Evolutionary conservation across 30 jellyfish, hydroid and myxozoan species (phyloP).

Genomic region (Hydractinia echinata): DNA sequence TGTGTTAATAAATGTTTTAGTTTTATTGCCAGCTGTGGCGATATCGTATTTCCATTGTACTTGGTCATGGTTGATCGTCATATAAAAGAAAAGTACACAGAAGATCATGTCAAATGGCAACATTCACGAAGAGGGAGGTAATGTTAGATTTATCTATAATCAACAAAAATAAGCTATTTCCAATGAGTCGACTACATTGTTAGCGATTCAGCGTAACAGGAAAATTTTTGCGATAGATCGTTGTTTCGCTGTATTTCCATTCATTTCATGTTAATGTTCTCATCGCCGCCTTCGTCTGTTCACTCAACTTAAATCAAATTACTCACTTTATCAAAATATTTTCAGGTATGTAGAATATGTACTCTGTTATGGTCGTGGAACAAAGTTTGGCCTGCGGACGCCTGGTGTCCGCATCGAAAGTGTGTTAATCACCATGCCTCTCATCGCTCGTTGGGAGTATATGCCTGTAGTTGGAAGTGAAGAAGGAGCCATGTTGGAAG

Average conservation of each 20-base stretch:
- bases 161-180: too few species aligned
- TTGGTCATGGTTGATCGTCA: constrained; percentile 65
- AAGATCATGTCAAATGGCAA: constrained; percentile 78
- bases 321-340: neutral
- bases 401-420: constrained; percentile 96
- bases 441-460: constrained; percentile 93
- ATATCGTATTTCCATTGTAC: constrained; percentile 49
- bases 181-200: too few species aligned
- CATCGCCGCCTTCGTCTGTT: too few species aligned
- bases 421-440: constrained; percentile 87
- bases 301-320: too few species aligned
- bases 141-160: neutral
- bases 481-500: constrained; percentile 49
- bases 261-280: too few species aligned
- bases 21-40: constrained; percentile 57
- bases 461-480: constrained; percentile 65
- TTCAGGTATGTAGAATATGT: constrained; percentile 89
- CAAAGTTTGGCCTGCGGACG: constrained; percentile 82
- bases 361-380: constrained; percentile 92
- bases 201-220: too few species aligned
- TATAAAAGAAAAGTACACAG: constrained; percentile 49
- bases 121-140: constrained; percentile 92
- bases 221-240: too few species aligned
- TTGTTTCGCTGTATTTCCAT: too few species aligned
- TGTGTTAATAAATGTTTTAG: constrained; percentile 58